phyloP scores from a whole-genome alignment of 2,888 invertebrate species.

The Lasioglossum zephyrum region DNA sequence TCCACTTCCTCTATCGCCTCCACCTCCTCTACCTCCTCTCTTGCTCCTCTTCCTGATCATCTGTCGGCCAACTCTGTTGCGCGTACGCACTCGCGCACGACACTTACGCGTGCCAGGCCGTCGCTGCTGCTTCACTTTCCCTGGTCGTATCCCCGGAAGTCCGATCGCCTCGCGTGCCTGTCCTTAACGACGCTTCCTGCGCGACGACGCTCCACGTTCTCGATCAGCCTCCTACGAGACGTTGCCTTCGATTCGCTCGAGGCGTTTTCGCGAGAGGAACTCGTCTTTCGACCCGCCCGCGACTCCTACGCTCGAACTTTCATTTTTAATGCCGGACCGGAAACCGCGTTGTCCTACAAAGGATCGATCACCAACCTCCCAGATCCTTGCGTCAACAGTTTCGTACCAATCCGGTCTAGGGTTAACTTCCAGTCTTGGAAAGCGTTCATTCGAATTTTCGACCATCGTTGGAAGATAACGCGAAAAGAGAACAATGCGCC shows the following conservation, averaged over 20 bases:
- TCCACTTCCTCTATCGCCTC: slow-evolving; percentile 18
- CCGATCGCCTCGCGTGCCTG: neutral
- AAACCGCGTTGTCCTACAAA: neutral
- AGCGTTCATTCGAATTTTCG: neutral
- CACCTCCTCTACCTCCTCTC: neutral
- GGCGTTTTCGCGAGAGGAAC: too few relatives aligned
- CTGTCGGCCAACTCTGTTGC: neutral
- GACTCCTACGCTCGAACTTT: neutral
- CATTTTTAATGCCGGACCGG: neutral
- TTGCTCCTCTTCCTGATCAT: neutral
- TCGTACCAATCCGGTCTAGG: neutral
- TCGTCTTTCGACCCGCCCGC: neutral
- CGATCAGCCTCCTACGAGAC: neutral
- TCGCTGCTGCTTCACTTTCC: slow-evolving; percentile 65
- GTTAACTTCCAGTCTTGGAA: neutral
- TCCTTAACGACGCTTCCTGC: neutral
- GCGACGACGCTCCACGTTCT: neutral
- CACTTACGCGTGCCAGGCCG: neutral
- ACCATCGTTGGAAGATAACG: neutral
- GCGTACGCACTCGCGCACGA: neutral
- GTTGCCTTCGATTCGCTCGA: too few relatives aligned
- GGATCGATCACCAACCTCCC: neutral
- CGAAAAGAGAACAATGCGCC: neutral
- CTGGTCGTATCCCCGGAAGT: slow-evolving; percentile 64
- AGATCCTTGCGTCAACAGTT: neutral